These are phyloP conservation scores for Lycophotia porphyrea DNA, from an alignment of 2,888 invertebrate species.

Conservation along the genomic window DNA sequence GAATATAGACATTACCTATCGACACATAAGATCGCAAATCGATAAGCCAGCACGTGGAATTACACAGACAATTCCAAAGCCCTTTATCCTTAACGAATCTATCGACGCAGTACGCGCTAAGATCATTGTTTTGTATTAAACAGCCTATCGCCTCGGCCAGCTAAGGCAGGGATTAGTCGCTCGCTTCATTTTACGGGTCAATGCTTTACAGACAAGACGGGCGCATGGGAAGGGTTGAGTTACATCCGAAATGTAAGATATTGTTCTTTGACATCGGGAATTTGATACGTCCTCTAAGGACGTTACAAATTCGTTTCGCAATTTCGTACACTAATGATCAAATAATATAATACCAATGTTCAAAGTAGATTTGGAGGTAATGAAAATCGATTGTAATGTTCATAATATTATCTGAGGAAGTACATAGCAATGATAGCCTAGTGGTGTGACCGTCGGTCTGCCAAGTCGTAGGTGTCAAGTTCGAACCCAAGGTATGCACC, in stretches of 20 bases:
- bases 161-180: conserved; percentile 77
- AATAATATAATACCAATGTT: not conserved
- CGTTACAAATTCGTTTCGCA: conserved; percentile 3
- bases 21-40: conserved; percentile 55
- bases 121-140: conserved; percentile 76
- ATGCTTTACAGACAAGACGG: conserved; percentile 69
- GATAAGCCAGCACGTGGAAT: conserved; percentile 65
- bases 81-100: conserved; percentile 70
- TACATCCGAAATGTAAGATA: conserved; percentile 55
- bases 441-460: too few relatives aligned
- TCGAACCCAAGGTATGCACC: too few relatives aligned
- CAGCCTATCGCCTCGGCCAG: conserved; percentile 77
- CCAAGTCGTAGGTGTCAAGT: too few relatives aligned
- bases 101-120: conserved; percentile 63
- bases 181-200: conserved; percentile 81
- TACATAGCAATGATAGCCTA: too few relatives aligned
- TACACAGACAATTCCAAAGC: conserved; percentile 63
- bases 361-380: not conserved
- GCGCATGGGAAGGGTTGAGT: conserved; percentile 68
- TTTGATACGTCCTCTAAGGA: conserved; percentile 3
- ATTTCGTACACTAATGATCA: not conserved
- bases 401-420: not conserved
- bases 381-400: not conserved
- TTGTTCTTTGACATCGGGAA: conserved; percentile 7
- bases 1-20: not conserved